Evolutionary conservation across 2,113 vertebrate genomes (phyloP), one percentile per base, ranked within the genome.

Genomic region (Podilymbus podiceps): DNA sequence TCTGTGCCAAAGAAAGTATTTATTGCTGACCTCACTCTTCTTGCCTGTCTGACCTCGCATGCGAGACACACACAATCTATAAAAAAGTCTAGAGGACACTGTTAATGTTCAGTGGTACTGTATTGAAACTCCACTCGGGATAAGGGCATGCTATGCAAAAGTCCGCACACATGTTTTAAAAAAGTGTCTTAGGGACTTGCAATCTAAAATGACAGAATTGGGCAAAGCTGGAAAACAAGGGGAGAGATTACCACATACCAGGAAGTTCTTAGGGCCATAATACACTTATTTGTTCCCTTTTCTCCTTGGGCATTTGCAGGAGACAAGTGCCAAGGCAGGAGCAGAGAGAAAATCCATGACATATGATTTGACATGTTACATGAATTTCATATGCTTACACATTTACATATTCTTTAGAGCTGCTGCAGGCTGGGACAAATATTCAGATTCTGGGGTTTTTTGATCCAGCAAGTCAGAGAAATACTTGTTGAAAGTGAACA

Each of bases 241-340:
- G 64, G 28, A 82, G 76, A 72, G 92, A 93, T 96, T 96, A 94
- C 7, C 44, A 44, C 85, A 88, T 88, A 59, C 88, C 82, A 90
- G 79, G 31, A 60, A 80, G 79, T 24, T 90, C 82, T 97, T 84
- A 94, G 66, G 63, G 40, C 47, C 15, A 9, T 90, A 94, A 95
- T 91, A 77, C 35, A 77, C 82, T 95, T 90, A 71, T 25, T 94
- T 93, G 78, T 90, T 94, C 82, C n/a, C n/a, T 80, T 79, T 95
- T 85, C n/a, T 93, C 19, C 53, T 55, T 74, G 64, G 49, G 33
- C 42, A 71, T 84, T 96, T 90, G 53, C 31, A 75, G 25, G 75
- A 94, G 63, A 24, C n/a, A 94, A 84, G 33, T 90, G 12, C 78
- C 30, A 72, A 73, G 23, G 52, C 16, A 88, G 72, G 28, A 74